Evolutionary conservation across 2,888 invertebrate species (phyloP), one percentile per base, ranked within the genome.

Genomic region (Escarpia spicata): DNA sequence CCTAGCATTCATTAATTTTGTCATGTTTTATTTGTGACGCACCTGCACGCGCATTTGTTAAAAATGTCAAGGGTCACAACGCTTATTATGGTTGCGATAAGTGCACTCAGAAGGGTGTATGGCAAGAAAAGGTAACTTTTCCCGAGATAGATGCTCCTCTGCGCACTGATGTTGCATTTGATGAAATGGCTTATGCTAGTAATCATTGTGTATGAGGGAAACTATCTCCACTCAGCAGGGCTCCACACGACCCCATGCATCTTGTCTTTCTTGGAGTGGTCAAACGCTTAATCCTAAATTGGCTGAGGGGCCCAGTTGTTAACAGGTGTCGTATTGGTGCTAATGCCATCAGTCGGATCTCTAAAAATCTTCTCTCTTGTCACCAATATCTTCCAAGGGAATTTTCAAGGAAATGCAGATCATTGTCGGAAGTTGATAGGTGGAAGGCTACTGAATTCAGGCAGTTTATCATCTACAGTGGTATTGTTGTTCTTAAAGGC

Each of bases 11-110:
- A 44, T 8, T n/a, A n/a, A n/a, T n/a, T n/a, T 93, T 94, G 91
- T 92, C 92, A 90, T 93, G 92, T 58, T 92, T 95, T 91, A 93
- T 95, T n/a, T 95, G 95, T 94, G 95, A 90, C 12, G 90, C 90
- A 37, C 90, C 90, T 2, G 90, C 90, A 90, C 90, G 90, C 43
- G 90, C 90, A 9, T 94, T 92, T 93, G 91, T 95, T 12, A 93
- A 93, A 43, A 60, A 91, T 31, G 93, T 93, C 15, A 94, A 93
- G 92, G 92, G 93, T 0, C 94, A 94, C 92, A 37, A 37, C 1
- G 37, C 37, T 37, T 37, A 37, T 37, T 37, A 37, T 37, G 37
- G 37, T 37, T 37, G 94, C 91, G 92, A 93, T 15, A 94, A 93
- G 92, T 94, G 94, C 92, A 93, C 58, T 60, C 52, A 92, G n/a